These are phyloP conservation scores for Pristiophorus japonicus DNA, from an alignment of 2,113 vertebrate species.

Conservation along the genomic window DNA sequence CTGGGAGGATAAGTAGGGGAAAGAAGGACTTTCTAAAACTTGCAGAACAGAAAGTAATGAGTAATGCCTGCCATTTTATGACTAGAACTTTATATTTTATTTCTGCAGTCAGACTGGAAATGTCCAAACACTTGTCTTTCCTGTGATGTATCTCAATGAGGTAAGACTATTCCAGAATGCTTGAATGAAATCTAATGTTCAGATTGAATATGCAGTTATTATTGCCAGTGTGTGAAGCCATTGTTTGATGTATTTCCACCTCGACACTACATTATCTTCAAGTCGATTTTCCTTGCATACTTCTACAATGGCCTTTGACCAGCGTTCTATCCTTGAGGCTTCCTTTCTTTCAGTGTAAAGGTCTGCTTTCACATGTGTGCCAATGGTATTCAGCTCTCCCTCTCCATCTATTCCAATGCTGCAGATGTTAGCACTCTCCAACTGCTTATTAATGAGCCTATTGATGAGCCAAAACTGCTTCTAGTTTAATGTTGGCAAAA, in stretches of 20 bases:
- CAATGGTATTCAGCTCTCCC: too few species aligned
- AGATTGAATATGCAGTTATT: too few species aligned
- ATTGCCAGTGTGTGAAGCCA: neutral
- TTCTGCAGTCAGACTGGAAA: slow-evolving; percentile 68
- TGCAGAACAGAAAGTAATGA: neutral
- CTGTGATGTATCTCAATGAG: slow-evolving; percentile 89
- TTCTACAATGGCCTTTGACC: neutral
- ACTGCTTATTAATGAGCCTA: neutral
- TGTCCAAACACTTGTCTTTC: slow-evolving; percentile 70
- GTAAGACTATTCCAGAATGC: slow-evolving; percentile 50
- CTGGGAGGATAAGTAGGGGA: neutral
- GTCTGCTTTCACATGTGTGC: neutral
- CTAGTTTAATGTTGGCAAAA: too few species aligned
- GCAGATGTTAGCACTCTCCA: neutral
- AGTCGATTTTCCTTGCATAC: neutral
- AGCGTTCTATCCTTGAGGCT: neutral
- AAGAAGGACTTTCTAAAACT: neutral
- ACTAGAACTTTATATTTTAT: slow-evolving; percentile 32
- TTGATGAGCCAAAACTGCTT: neutral
- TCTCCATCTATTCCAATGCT: neutral
- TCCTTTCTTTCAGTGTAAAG: neutral
- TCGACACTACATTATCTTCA: neutral
- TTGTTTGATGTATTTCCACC: neutral
- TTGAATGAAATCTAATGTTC: neutral
- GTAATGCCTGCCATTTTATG: neutral